Percentiles rank a stretch among this genome's conserved stretches.
These are phyloP conservation scores for Centropyge bicolor DNA, from an alignment of 2,797 vertebrate genomes.

Conservation along the genomic window DNA sequence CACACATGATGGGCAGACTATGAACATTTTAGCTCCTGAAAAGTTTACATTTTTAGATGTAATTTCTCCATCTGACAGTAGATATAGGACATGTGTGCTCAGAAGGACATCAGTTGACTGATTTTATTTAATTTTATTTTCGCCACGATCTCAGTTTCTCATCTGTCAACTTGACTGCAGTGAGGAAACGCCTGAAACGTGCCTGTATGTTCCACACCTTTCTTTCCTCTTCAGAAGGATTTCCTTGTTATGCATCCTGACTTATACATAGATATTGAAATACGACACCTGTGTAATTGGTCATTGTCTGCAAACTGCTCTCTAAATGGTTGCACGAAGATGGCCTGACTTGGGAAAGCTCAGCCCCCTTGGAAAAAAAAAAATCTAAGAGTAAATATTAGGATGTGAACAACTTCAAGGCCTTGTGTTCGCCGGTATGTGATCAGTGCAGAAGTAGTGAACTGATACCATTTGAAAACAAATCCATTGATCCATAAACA, in stretches of 20 bases:
- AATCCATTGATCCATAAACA: conserved; percentile 6
- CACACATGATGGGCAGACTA: neutral
- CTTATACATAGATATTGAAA: conserved; percentile 59
- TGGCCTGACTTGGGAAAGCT: conserved; percentile 67
- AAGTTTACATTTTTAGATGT: neutral
- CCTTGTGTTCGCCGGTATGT: conserved; percentile 10
- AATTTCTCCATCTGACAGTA: neutral
- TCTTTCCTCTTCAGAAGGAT: conserved; percentile 59
- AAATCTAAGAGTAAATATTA: conserved; percentile 47
- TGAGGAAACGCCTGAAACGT: conserved; percentile 47
- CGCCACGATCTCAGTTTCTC: conserved; percentile 3
- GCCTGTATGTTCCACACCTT: conserved; percentile 32
- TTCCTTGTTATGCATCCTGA: conserved; percentile 65
- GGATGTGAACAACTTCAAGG: conserved; percentile 27
- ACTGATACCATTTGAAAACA: neutral
- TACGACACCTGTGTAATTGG: conserved; percentile 35
- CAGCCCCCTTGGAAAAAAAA: conserved; percentile 60
- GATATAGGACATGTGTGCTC: neutral
- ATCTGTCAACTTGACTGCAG: conserved; percentile 18
- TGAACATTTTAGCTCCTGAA: neutral
- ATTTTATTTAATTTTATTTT: conserved; percentile 2
- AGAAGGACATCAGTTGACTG: neutral
- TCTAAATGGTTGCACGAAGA: conserved; percentile 68
- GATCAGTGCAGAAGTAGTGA: neutral
- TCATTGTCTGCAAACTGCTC: conserved; percentile 67